phyloP scores from a whole-genome alignment of 2,113 vertebrate genomes.

The Vidua chalybeata region DNA sequence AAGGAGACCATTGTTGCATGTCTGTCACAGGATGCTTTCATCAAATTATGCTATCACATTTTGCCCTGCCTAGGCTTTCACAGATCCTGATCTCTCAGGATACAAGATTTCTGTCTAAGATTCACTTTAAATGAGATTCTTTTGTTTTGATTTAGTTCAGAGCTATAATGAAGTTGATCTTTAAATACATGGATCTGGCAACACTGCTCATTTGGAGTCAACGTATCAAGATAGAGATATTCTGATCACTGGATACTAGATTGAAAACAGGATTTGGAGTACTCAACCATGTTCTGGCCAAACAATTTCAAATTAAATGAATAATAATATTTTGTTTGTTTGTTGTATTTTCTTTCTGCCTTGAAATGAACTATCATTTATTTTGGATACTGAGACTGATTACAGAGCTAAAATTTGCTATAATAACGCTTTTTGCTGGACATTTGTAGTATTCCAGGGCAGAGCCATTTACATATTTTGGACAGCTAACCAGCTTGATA shows the following conservation, averaged over 20 bases:
- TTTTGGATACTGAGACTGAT: neutral
- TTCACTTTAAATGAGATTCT: neutral
- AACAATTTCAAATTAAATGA: slow-evolving; percentile 15
- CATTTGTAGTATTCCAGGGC: neutral
- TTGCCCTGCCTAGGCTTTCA: neutral
- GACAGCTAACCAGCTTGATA: neutral
- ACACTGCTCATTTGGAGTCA: neutral
- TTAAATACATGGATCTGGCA: rapidly evolving
- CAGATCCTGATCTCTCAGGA: neutral
- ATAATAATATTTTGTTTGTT: neutral
- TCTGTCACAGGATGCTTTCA: neutral
- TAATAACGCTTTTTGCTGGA: neutral
- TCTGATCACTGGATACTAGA: neutral
- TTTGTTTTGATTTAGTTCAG: neutral
- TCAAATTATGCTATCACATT: neutral
- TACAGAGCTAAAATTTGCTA: neutral
- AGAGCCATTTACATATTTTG: neutral
- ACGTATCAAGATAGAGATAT: neutral
- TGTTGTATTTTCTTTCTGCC: neutral
- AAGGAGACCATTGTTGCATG: neutral
- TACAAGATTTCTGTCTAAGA: neutral
- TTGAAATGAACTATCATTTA: neutral
- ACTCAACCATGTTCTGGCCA: neutral
- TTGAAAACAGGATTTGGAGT: neutral
- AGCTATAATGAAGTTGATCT: neutral